A percentile compares a stretch with the other conserved stretches of the same genome.
Conservation (phyloP, 1,140 invertebrate species). For the Magallana ariakensis region DNA sequence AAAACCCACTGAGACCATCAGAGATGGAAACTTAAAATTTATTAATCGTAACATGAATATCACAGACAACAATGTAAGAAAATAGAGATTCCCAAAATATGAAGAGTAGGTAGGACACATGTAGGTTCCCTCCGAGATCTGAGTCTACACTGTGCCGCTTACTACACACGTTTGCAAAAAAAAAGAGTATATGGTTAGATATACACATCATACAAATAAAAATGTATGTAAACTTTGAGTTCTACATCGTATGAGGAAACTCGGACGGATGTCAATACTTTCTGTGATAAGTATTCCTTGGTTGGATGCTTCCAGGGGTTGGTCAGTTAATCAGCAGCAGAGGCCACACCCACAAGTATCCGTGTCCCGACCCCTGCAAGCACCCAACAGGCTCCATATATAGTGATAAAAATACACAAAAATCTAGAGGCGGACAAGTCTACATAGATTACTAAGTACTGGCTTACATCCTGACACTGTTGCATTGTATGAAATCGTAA, state of each 20-base stretch:
- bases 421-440: neutral
- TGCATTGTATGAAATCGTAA: no score
- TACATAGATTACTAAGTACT: no score
- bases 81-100: neutral
- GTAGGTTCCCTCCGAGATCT: neutral
- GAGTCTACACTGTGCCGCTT: neutral
- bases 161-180: neutral
- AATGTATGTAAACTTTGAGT: slow-evolving; percentile 1
- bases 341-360: neutral
- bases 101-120: neutral
- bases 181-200: neutral
- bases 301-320: neutral
- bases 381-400: neutral
- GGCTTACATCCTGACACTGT: no score
- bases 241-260: neutral
- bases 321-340: neutral
- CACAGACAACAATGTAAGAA: slow-evolving; percentile 33
- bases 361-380: neutral
- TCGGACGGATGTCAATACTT: slow-evolving; percentile 17
- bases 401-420: slow-evolving; percentile 9
- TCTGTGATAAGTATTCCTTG: neutral
- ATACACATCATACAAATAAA: neutral
- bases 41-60: slow-evolving; percentile 8
- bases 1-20: no score
- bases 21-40: slow-evolving; percentile 16